Evolutionary conservation across 2,113 vertebrate genomes (phyloP), one percentile per base, ranked within the genome.

Genomic region (Pleuronectes platessa): DNA sequence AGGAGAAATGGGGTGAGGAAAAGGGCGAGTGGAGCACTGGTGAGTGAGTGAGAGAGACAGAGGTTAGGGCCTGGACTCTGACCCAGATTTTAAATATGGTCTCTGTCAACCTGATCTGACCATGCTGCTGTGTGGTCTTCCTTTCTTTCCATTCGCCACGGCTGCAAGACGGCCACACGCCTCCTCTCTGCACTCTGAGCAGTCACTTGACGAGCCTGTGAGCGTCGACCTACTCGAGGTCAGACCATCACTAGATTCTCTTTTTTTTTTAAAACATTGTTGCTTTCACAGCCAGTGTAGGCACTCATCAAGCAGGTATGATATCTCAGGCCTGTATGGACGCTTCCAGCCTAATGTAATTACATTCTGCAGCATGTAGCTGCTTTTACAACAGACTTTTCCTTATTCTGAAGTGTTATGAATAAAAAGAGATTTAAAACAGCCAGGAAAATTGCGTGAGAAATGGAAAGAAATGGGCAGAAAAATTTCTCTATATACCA

Each of bases 1-100:
- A 76, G 56, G 58, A 83, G 75, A 68, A 78, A 59, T 59, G 1
- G 67, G 81, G 81, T 58, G 58, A 51, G 78, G 71, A 62, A 37
- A 54, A 76, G 47, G 21, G 59, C 68, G 49, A 61, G 59, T 6
- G 21, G 74, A 62, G 72, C 21, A 24, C 21, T 12, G 7, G 60
- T 73, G 76, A 35, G 54, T 73, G 54, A 42, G 63, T 58, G 62
- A 42, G 55, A 55, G 56, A 63, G 60, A 77, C 69, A n/a, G 51
- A 76, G 72, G 74, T 82, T 82, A 84, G 3, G 51, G 73, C 75
- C 81, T 75, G 74, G 82, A 88, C 88, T 64, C 76, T 87, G 86
- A 91, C 87, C 87, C 86, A 88, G 73, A 86, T 88, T 91, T 82
- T 87, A 85, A 88, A 88, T 88, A 86, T 83, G 88, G 84, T 83